Percentiles rank a stretch among this genome's conserved stretches.
phyloP scores from a whole-genome alignment of 2,113 vertebrate species.

The Neopipo cinnamomea region DNA sequence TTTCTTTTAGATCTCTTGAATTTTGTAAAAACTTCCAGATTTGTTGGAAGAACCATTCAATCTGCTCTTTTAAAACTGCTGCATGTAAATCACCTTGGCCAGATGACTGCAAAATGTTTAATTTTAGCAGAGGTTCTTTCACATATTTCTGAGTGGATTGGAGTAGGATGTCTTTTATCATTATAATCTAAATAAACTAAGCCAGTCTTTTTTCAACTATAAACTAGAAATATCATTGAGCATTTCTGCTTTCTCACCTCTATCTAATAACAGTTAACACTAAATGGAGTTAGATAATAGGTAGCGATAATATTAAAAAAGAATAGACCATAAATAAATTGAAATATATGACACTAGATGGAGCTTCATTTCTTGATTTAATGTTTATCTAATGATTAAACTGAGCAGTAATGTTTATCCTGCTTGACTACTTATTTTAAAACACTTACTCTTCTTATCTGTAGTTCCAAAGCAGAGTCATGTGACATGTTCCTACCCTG shows the following conservation, averaged over 20 bases:
- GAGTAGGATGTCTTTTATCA: not conserved
- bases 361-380: not conserved
- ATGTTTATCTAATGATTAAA: not conserved
- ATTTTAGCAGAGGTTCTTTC: not conserved
- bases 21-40: not conserved
- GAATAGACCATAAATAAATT: not conserved
- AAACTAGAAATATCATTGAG: not conserved
- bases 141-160: not conserved
- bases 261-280: not conserved
- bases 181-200: not conserved
- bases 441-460: not conserved
- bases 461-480: not conserved
- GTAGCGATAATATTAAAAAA: not conserved
- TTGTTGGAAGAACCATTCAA: not conserved
- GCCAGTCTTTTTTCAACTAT: not conserved
- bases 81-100: not conserved
- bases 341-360: not conserved
- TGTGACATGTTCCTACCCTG: not conserved
- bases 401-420: not conserved
- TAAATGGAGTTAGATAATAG: not conserved
- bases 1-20: not conserved
- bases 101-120: not conserved
- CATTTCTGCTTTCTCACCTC: not conserved
- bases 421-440: not conserved
- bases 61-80: not conserved